phyloP scores from a whole-genome alignment of 1,140 invertebrate genomes.

The Bombus huntii region DNA sequence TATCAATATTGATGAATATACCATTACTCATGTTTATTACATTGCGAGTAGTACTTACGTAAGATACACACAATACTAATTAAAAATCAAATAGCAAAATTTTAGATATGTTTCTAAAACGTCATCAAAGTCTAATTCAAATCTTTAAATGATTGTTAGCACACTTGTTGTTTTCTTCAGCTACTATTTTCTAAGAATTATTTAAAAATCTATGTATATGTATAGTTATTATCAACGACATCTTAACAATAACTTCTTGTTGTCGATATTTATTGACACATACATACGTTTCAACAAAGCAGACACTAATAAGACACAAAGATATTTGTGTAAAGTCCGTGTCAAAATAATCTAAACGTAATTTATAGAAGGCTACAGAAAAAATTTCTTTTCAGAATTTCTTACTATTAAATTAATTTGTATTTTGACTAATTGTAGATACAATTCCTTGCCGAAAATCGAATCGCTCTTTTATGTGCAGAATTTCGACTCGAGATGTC shows the following conservation, averaged over 20 bases:
- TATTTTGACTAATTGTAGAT: neutral
- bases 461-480: neutral
- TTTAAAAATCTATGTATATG: neutral
- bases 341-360: neutral
- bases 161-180: neutral
- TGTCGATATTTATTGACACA: neutral
- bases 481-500: neutral
- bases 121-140: neutral
- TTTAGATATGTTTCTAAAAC: neutral
- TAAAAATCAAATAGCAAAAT: neutral
- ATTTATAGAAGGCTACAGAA: neutral
- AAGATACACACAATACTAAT: neutral
- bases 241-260: neutral
- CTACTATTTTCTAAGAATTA: neutral
- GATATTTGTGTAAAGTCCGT: neutral
- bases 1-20: neutral
- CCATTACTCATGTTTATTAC: neutral
- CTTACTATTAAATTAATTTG: neutral
- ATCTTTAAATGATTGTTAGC: neutral
- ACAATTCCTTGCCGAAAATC: neutral
- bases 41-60: neutral
- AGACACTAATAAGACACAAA: neutral
- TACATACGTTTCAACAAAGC: neutral
- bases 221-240: neutral
- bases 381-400: neutral